A percentile compares a stretch with the other conserved stretches of the same genome.
Evolutionary conservation across 2,888 invertebrate species (phyloP).

Genomic region (Eutolmus rufibarbis): DNA sequence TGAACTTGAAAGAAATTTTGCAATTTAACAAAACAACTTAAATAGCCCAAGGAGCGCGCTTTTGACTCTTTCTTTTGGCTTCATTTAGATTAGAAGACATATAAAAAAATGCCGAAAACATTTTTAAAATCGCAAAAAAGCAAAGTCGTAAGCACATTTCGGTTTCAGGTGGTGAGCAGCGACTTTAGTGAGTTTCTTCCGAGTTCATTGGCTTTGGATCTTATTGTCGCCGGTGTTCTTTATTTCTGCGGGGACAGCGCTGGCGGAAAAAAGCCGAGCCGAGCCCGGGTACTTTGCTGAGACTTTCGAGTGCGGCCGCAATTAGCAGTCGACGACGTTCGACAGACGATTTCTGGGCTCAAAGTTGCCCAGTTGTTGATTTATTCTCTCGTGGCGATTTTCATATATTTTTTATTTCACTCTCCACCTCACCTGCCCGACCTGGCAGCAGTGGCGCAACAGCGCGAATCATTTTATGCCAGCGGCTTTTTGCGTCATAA

Average conservation of each 20-base stretch:
- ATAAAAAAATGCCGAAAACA: neutral
- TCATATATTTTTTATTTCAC: neutral
- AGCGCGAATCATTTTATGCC: neutral
- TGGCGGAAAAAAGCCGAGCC: neutral
- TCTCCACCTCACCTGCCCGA: neutral
- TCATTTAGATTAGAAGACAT: neutral
- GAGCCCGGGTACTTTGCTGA: neutral
- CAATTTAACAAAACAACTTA: neutral
- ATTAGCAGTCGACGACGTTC: neutral
- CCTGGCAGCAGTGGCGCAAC: neutral
- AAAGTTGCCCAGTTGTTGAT: neutral
- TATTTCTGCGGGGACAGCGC: neutral
- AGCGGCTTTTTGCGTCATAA: neutral
- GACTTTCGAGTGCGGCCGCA: conserved; percentile 2
- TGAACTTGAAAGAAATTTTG: neutral
- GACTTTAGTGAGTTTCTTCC: neutral
- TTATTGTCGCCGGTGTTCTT: neutral
- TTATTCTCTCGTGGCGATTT: neutral
- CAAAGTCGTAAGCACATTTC: neutral
- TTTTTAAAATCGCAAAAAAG: neutral
- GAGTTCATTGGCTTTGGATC: neutral
- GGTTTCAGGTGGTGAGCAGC: neutral
- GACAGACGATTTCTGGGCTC: neutral
- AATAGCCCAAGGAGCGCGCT: neutral
- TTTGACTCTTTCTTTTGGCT: neutral